Percentiles rank a stretch among this genome's conserved stretches.
Evolutionary conservation across 2,113 vertebrate species (phyloP).

Genomic region (Callorhinus ursinus): DNA sequence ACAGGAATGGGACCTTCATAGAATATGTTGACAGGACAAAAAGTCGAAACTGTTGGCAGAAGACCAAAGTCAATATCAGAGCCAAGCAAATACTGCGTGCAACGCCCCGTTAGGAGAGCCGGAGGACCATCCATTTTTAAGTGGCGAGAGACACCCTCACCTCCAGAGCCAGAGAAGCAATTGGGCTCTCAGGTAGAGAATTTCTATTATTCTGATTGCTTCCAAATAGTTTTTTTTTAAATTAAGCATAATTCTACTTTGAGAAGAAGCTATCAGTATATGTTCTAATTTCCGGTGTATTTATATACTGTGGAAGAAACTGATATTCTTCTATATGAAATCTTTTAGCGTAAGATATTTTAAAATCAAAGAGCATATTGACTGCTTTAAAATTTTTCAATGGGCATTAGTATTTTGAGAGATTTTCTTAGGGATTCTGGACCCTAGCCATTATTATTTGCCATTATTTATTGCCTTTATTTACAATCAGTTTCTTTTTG

Average conservation of each 20-base stretch:
- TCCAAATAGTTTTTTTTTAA: neutral
- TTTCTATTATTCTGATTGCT: constrained; percentile 40
- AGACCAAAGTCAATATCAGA: constrained; percentile 62
- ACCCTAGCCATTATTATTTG: no score
- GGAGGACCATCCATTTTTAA: neutral
- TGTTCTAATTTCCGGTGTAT: neutral
- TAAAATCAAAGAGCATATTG: neutral
- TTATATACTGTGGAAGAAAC: neutral
- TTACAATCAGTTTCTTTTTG: constrained; percentile 17
- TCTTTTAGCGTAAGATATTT: neutral
- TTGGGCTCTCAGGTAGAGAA: constrained; percentile 67
- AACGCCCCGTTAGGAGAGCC: neutral
- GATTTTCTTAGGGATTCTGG: neutral
- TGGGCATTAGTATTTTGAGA: neutral
- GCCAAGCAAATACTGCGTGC: constrained; percentile 26
- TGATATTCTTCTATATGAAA: neutral
- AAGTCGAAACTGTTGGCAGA: constrained; percentile 39
- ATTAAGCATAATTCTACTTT: neutral
- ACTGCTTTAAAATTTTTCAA: neutral
- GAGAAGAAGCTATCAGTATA: neutral
- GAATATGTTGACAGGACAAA: constrained; percentile 61
- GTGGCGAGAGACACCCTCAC: neutral
- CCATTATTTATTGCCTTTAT: neutral
- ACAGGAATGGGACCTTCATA: neutral
- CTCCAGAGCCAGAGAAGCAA: neutral